phyloP scores from a whole-genome alignment of 2,113 vertebrate genomes.

The Pterocles orientalis region DNA sequence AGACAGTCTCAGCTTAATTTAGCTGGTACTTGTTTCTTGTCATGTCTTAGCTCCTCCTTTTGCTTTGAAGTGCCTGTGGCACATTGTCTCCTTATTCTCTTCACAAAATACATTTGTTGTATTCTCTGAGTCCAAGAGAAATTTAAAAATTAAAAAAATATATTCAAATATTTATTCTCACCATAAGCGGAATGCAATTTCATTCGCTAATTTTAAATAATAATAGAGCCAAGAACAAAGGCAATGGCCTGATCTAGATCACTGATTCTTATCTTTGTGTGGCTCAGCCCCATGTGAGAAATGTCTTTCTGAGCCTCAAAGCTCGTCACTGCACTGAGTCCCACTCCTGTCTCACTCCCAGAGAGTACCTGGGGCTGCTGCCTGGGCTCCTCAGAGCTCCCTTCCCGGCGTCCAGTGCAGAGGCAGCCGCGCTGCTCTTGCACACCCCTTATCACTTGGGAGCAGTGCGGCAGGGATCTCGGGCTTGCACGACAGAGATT shows the following conservation, averaged over 20 bases:
- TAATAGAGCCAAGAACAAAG: not conserved
- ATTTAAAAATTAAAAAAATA: not conserved
- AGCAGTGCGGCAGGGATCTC: not conserved
- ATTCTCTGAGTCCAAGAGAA: not conserved
- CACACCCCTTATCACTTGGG: not conserved
- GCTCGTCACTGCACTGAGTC: fast-evolving
- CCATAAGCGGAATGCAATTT: not conserved
- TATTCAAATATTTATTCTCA: not conserved
- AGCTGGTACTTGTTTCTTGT: not conserved
- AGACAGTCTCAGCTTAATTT: not conserved
- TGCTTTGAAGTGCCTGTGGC: not conserved
- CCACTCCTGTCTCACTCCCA: not conserved
- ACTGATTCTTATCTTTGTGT: not conserved
- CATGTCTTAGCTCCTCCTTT: not conserved
- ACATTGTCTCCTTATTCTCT: not conserved
- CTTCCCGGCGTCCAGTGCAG: not conserved
- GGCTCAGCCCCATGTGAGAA: not conserved
- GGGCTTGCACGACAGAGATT: not conserved
- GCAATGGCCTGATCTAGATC: not conserved
- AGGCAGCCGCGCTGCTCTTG: not conserved
- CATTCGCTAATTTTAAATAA: not conserved
- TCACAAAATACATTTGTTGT: not conserved
- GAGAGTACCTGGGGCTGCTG: not conserved
- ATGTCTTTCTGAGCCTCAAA: not conserved
- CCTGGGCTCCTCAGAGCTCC: not conserved